Conservation (phyloP, 2,113 vertebrate genomes). For the Platycercus adscitus region DNA sequence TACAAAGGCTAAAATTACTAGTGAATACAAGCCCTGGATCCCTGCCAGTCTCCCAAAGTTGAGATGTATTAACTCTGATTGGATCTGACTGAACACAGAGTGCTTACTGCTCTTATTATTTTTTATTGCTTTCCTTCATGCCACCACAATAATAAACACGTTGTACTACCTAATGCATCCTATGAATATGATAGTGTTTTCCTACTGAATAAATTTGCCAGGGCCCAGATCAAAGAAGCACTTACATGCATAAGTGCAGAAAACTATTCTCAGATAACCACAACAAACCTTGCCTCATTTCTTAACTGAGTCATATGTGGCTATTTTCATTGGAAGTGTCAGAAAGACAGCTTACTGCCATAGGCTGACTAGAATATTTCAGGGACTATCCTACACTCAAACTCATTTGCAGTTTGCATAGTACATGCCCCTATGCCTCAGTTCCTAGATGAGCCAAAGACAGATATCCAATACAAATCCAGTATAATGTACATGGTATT, state of each 20-base stretch:
- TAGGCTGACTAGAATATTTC: background rate
- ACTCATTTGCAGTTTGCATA: background rate
- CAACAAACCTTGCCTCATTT: background rate
- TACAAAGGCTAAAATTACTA: background rate
- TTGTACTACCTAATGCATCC: background rate
- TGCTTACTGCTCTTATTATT: background rate
- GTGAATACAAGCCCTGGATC: background rate
- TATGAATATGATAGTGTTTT: slow-evolving; percentile 1
- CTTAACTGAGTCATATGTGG: background rate
- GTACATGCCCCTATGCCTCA: background rate
- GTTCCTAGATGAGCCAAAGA: background rate
- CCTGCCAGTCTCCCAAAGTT: background rate
- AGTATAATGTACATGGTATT: background rate
- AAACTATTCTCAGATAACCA: background rate
- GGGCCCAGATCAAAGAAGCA: background rate
- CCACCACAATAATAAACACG: slow-evolving; percentile 22
- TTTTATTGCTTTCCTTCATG: slow-evolving; percentile 7
- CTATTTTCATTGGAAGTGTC: background rate
- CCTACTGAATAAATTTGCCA: background rate
- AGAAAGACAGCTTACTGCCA: background rate
- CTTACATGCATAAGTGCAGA: background rate
- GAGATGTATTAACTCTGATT: background rate
- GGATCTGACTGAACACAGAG: background rate
- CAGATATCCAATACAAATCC: background rate
- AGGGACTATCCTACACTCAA: background rate